Percentiles rank a stretch among this genome's conserved stretches.
phyloP scores from a whole-genome alignment of 2,888 invertebrate genomes.

The Harpalus rufipes region DNA sequence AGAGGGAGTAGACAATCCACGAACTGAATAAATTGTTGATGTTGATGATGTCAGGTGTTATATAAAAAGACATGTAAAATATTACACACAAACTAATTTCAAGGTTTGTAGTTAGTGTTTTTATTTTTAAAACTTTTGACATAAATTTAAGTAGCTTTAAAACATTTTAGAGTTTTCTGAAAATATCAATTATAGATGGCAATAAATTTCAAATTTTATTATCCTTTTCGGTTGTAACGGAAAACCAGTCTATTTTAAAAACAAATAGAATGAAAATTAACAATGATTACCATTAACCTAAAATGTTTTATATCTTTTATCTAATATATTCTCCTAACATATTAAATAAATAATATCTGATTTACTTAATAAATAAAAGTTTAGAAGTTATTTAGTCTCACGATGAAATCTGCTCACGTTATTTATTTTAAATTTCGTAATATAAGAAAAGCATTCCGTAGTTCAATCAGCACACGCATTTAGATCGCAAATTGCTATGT shows the following conservation, averaged over 20 bases:
- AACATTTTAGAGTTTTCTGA: not conserved
- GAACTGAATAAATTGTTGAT: not conserved
- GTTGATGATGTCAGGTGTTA: no score
- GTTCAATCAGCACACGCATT: not conserved
- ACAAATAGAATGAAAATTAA: not conserved
- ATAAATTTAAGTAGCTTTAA: conserved; percentile 4
- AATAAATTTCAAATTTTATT: conserved; percentile 2
- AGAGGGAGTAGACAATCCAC: not conserved
- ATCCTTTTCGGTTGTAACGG: not conserved
- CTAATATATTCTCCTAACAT: no score
- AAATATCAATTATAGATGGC: not conserved
- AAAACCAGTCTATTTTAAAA: not conserved
- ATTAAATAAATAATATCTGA: no score
- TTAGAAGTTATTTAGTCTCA: not conserved
- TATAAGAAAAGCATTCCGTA: not conserved
- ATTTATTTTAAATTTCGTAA: not conserved
- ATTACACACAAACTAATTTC: not conserved
- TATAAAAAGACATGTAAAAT: not conserved
- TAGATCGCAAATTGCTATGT: not conserved
- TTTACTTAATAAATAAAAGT: no score
- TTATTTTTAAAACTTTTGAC: conserved; percentile 6
- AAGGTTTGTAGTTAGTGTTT: not conserved
- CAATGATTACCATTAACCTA: not conserved
- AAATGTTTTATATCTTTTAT: not conserved
- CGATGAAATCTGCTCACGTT: not conserved